Evolutionary conservation across 2,113 vertebrate genomes (phyloP).

Genomic region (Potamarius usumacintae): DNA sequence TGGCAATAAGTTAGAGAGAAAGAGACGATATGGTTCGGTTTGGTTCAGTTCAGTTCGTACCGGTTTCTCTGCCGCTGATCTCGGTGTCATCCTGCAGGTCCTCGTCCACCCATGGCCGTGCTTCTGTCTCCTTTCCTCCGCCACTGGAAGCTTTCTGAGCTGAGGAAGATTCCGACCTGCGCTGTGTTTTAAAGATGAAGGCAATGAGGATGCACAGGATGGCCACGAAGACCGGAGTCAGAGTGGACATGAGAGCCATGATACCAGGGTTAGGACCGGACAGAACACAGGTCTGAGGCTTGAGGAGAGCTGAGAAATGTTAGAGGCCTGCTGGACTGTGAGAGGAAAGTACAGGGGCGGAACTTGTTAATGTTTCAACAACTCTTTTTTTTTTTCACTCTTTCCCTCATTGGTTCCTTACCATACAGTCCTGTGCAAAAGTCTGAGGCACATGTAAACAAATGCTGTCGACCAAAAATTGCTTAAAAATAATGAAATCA

Average conservation of each 20-base stretch:
- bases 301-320: background rate
- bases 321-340: background rate
- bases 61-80: constrained; percentile 65
- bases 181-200: constrained; percentile 71
- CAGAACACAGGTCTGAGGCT: background rate
- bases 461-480: too few species aligned
- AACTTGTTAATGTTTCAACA: constrained; percentile 53
- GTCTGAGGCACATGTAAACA: too few species aligned
- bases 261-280: background rate
- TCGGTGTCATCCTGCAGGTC: constrained; percentile 81
- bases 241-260: constrained; percentile 77
- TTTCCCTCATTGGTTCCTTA: background rate
- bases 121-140: background rate
- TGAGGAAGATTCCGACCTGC: constrained; percentile 2
- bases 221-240: constrained; percentile 81
- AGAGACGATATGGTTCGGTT: background rate
- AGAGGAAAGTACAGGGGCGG: constrained; percentile 29
- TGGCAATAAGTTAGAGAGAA: background rate
- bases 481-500: too few species aligned
- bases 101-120: constrained; percentile 81
- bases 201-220: constrained; percentile 80
- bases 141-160: constrained; percentile 37
- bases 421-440: background rate
- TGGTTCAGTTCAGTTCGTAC: constrained; percentile 63
- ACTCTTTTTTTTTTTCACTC: background rate